Evolutionary conservation across 2,888 invertebrate species (phyloP), one percentile per base, ranked within the genome.

Genomic region (Galerucella nymphaeae): DNA sequence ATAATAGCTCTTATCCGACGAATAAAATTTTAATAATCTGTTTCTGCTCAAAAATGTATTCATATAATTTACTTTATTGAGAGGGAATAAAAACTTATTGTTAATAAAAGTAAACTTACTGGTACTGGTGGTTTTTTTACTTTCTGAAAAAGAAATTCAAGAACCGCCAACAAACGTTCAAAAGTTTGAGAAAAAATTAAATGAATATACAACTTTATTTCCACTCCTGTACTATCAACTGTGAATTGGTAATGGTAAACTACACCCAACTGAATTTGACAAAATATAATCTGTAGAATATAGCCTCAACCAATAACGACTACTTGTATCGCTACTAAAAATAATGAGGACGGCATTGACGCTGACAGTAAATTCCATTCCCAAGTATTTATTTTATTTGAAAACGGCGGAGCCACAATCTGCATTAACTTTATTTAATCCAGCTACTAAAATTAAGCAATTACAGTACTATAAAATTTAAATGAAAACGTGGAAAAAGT

Each of bases 401-500:
- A 61, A 20, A 13, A 11, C 61, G 48, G 59, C 59, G 23, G 62
- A 55, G 63, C 11, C n/a, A 11, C 55, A 42, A 66, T 66, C 57
- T 68, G 62, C 63, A 70, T 64, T 63, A 66, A 70, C 50, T 73
- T 70, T 58, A 67, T 68, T 71, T 71, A 45, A 62, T 58, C 53
- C 63, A 45, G 41, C 55, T 48, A 64, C 65, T 62, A 53, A 68
- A 74, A 74, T 74, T 65, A 74, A 74, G 73, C 73, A 74, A 74
- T 74, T 74, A 74, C 71, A 74, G 67, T 64, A 64, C 66, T 61
- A 69, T 71, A 73, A 69, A 73, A 73, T 66, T 73, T 58, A 70
- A 73, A 70, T 70, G 70, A 23, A 70, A 62, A 50, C 67, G 59
- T 48, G 63, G 55, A 62, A 61, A 70, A 70, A 70, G 57, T 61